A percentile compares a stretch with the other conserved stretches of the same genome.
phyloP scores from a whole-genome alignment of 2,888 invertebrate species.

The Arctia plantaginis region DNA sequence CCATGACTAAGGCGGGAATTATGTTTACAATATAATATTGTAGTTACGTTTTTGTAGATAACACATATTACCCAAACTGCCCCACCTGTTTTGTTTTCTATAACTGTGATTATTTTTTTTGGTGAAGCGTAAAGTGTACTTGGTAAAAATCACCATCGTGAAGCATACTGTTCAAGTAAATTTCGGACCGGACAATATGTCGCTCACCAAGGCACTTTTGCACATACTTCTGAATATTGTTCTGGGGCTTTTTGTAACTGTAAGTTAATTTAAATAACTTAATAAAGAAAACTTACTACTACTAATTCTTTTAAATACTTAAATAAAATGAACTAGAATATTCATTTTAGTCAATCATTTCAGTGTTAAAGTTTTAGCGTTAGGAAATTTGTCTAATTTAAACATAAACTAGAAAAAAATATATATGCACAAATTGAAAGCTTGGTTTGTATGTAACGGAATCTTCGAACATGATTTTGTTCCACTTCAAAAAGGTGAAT shows the following conservation, averaged over 20 bases:
- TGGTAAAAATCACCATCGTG: constrained; percentile 14
- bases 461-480: too few relatives aligned
- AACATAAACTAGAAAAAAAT: background rate
- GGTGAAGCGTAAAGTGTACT: constrained; percentile 31
- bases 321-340: background rate
- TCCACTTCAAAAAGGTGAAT: too few relatives aligned
- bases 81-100: background rate
- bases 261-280: constrained; percentile 27
- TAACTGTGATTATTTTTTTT: constrained; percentile 34
- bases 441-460: too few relatives aligned
- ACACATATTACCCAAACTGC: constrained; percentile 9
- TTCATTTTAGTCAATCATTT: background rate
- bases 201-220: constrained; percentile 24
- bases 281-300: background rate
- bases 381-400: background rate
- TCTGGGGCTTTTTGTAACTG: constrained; percentile 31
- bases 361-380: background rate
- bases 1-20: background rate
- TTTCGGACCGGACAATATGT: constrained; percentile 32
- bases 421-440: too few relatives aligned
- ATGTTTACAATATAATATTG: constrained; percentile 1
- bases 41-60: background rate
- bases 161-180: constrained; percentile 27
- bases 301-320: background rate
- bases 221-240: constrained; percentile 28